Percentiles rank a stretch among this genome's conserved stretches.
phyloP scores from a whole-genome alignment of 1,140 invertebrate genomes.

The Drosophila guanche region DNA sequence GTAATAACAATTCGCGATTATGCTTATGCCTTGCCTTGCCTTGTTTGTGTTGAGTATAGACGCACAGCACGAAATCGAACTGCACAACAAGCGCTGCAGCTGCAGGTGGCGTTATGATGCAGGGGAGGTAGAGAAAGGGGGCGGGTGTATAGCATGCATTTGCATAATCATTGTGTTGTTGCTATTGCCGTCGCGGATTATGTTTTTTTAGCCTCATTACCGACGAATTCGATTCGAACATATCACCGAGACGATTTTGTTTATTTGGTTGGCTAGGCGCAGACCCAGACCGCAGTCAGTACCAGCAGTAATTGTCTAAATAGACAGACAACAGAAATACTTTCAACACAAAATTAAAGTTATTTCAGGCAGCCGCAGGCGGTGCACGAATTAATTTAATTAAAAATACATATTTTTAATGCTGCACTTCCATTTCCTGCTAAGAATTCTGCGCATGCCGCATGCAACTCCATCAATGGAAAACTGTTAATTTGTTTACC shows the following conservation, averaged over 20 bases:
- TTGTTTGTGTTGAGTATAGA: conserved; percentile 15
- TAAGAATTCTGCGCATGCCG: conserved; percentile 63
- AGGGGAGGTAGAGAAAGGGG: background rate
- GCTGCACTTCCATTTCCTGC: conserved; percentile 67
- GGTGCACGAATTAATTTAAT: conserved; percentile 74
- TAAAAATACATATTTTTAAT: conserved; percentile 61
- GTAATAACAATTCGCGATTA: conserved; percentile 66
- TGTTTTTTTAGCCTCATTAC: conserved; percentile 41
- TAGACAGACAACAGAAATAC: conserved; percentile 69
- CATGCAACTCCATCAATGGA: conserved; percentile 49
- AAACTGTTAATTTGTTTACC: conserved; percentile 56
- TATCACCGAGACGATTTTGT: conserved; percentile 77
- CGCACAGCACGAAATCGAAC: conserved; percentile 42
- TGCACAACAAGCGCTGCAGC: conserved; percentile 1
- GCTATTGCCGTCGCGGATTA: conserved; percentile 62
- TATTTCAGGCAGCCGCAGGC: conserved; percentile 53
- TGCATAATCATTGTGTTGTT: conserved; percentile 66
- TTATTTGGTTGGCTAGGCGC: conserved; percentile 72
- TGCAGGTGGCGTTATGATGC: too few species aligned
- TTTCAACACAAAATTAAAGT: conserved; percentile 75
- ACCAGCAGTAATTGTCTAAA: conserved; percentile 75
- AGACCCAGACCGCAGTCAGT: conserved; percentile 44
- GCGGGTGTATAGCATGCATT: conserved; percentile 43
- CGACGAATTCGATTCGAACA: conserved; percentile 69
- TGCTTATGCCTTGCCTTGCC: conserved; percentile 25